These are phyloP conservation scores for Vireo altiloquus DNA, from an alignment of 2,113 vertebrate species.

Conservation along the genomic window DNA sequence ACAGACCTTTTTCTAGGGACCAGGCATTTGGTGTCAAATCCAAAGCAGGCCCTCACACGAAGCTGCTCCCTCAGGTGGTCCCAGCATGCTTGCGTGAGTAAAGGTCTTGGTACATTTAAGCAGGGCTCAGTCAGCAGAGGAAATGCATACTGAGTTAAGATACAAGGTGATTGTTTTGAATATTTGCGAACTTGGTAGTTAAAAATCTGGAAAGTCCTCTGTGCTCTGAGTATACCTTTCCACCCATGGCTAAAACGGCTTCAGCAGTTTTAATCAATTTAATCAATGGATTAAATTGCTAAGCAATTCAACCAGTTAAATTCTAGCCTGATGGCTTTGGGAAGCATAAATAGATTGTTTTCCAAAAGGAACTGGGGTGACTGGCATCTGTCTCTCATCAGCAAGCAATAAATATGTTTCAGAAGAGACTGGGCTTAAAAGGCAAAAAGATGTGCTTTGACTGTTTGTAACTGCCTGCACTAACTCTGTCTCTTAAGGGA, in stretches of 20 bases:
- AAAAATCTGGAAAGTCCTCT: not conserved
- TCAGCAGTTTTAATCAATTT: no score
- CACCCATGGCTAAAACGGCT: not conserved
- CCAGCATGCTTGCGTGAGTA: not conserved
- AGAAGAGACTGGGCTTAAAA: not conserved
- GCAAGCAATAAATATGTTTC: not conserved
- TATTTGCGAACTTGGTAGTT: not conserved
- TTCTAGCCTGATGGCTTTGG: not conserved
- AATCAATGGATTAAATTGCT: not conserved
- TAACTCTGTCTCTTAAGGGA: not conserved
- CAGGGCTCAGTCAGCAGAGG: not conserved
- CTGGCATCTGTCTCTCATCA: not conserved
- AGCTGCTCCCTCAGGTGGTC: not conserved
- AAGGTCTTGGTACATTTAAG: not conserved
- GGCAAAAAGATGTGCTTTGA: not conserved
- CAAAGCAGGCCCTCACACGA: not conserved
- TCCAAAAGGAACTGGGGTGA: not conserved
- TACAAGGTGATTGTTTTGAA: fast-evolving
- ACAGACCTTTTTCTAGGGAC: not conserved
- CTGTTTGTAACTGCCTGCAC: not conserved
- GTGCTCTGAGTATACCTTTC: not conserved
- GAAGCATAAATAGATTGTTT: not conserved
- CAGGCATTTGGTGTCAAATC: not conserved
- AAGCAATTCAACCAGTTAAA: not conserved
- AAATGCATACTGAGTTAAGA: not conserved